Conservation (phyloP, 92 coral and sea anemone genomes). For the Bergia puertoricense region DNA sequence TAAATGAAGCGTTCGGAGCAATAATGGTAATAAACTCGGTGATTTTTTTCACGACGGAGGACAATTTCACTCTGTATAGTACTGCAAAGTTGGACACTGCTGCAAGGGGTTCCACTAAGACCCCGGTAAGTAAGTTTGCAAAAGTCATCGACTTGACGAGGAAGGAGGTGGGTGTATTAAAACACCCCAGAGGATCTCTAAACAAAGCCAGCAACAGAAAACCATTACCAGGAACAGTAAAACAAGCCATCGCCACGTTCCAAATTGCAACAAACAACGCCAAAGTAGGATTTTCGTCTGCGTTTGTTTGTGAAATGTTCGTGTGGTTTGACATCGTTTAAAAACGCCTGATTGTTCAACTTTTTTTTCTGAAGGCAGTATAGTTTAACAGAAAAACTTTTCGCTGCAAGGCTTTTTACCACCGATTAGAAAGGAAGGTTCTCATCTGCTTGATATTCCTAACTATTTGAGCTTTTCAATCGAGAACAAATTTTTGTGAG, state of each 20-base stretch:
- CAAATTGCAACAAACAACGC: constrained; percentile 20
- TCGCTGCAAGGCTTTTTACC: no score
- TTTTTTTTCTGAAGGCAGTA: background rate
- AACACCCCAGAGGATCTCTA: constrained; percentile 47
- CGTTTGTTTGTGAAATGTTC: background rate
- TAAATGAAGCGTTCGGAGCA: constrained; percentile 59
- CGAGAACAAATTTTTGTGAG: background rate
- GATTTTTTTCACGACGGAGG: constrained; percentile 9
- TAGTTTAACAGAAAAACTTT: background rate
- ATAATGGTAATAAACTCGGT: constrained; percentile 43
- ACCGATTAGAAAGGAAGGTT: background rate
- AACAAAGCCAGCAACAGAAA: constrained; percentile 47
- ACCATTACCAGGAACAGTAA: constrained; percentile 62
- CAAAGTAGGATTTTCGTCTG: background rate
- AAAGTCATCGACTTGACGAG: constrained; percentile 61
- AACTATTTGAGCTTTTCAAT: background rate
- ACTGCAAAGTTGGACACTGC: constrained; percentile 39
- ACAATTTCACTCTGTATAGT: background rate
- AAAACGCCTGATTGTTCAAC: no score
- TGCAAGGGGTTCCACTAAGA: constrained; percentile 48
- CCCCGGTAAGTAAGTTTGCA: constrained; percentile 62
- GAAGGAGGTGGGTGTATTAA: constrained; percentile 59
- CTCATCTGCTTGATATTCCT: background rate
- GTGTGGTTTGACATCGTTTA: constrained; percentile 31
- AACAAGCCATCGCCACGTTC: constrained; percentile 39